Conservation (phyloP, 2,113 vertebrate species). For the Phrynosoma blainvillii region DNA sequence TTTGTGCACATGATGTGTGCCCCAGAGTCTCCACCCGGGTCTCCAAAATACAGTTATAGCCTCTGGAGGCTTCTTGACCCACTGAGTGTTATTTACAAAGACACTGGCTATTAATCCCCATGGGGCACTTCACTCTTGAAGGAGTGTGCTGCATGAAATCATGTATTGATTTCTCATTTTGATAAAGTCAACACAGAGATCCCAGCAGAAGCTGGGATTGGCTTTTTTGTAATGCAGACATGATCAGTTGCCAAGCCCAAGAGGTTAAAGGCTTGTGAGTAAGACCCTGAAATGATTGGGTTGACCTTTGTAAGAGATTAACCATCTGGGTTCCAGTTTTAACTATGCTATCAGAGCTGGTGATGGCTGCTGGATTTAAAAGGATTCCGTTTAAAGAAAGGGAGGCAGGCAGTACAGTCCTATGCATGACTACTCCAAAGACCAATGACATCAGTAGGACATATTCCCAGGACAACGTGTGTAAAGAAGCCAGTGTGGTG, state of each 20-base stretch:
- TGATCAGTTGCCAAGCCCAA: not conserved
- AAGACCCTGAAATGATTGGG: not conserved
- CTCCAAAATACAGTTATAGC: not conserved
- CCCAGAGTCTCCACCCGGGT: not conserved
- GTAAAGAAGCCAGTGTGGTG: too few species aligned
- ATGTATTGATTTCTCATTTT: slow-evolving; percentile 7
- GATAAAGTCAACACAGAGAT: not conserved
- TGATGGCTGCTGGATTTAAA: not conserved
- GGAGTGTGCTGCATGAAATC: not conserved
- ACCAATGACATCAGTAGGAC: too few species aligned
- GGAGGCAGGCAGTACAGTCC: not conserved
- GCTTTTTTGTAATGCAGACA: not conserved
- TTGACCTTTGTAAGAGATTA: not conserved
- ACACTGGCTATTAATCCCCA: not conserved
- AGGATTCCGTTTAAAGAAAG: not conserved
- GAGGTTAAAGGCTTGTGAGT: not conserved
- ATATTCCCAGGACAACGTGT: too few species aligned
- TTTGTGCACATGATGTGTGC: not conserved
- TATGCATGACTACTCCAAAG: too few species aligned
- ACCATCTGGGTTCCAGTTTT: not conserved
- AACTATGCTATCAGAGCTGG: not conserved
- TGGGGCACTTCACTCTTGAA: not conserved
- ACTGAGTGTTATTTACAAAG: not conserved
- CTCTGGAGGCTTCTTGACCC: not conserved
- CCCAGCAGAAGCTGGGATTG: not conserved